These are phyloP conservation scores for Carlito syrichta DNA, from an alignment of 2,113 vertebrate genomes.

Conservation along the genomic window DNA sequence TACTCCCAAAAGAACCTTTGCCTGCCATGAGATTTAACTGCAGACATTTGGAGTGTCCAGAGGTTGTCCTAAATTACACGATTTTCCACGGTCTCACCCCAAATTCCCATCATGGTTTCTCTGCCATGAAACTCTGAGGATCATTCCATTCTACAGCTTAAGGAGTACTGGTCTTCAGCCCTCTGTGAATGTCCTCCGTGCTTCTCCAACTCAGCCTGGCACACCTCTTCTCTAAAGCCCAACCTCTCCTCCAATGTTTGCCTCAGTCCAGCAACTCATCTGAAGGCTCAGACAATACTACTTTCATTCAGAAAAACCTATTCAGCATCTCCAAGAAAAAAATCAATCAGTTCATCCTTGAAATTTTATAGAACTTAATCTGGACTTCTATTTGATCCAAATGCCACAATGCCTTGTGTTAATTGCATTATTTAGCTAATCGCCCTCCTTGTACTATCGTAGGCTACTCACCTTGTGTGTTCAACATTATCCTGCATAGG, in stretches of 20 bases:
- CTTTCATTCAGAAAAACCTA: background rate
- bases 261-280: background rate
- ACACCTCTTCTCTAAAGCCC: background rate
- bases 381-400: background rate
- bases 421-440: background rate
- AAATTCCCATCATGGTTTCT: background rate
- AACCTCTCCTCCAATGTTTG: rapidly evolving
- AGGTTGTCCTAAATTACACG: background rate
- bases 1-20: background rate
- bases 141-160: background rate
- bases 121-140: background rate
- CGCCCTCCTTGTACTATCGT: background rate
- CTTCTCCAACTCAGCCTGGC: background rate
- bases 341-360: background rate
- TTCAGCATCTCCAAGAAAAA: background rate
- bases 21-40: background rate
- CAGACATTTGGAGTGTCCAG: background rate
- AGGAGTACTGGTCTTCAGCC: background rate
- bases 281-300: background rate
- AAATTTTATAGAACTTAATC: background rate
- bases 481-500: background rate
- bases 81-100: background rate
- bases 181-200: background rate
- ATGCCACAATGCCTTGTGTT: background rate
- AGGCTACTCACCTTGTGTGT: background rate